These are phyloP conservation scores for Parazoanthus swiftii DNA, from an alignment of 92 coral and sea anemone genomes.

Conservation along the genomic window DNA sequence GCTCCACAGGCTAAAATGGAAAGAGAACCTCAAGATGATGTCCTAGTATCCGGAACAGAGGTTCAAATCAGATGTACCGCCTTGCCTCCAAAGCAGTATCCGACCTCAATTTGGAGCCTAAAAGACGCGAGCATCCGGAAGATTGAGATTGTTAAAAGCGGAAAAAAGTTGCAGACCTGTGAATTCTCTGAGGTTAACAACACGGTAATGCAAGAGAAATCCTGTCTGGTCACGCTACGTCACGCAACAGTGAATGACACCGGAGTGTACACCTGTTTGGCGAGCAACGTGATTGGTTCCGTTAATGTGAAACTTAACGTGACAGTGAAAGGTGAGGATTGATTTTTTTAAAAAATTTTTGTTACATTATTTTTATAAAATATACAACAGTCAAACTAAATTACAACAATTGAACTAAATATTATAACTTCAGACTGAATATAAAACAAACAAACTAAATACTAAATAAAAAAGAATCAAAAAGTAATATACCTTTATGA, in stretches of 20 bases:
- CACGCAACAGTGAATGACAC: slow-evolving; percentile 21
- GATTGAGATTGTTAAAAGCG: neutral
- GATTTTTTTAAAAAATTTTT: neutral
- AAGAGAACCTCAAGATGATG: neutral
- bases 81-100: too few relatives aligned
- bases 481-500: too few relatives aligned
- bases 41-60: slow-evolving; percentile 25
- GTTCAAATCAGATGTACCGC: slow-evolving; percentile 30
- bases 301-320: neutral
- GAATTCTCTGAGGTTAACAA: neutral
- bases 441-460: too few relatives aligned
- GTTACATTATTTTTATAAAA: too few relatives aligned
- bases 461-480: too few relatives aligned
- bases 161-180: neutral
- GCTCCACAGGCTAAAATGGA: slow-evolving; percentile 24
- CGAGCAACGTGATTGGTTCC: neutral
- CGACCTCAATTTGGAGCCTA: too few relatives aligned
- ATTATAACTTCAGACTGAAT: too few relatives aligned
- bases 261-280: too few relatives aligned
- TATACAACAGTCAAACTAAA: too few relatives aligned
- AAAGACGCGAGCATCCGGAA: neutral
- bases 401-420: too few relatives aligned
- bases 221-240: slow-evolving; percentile 21
- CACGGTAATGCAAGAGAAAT: neutral
- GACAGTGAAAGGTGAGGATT: slow-evolving; percentile 39